Evolutionary conservation across 1,140 invertebrate genomes (phyloP).

Genomic region (Zaprionus capensis): DNA sequence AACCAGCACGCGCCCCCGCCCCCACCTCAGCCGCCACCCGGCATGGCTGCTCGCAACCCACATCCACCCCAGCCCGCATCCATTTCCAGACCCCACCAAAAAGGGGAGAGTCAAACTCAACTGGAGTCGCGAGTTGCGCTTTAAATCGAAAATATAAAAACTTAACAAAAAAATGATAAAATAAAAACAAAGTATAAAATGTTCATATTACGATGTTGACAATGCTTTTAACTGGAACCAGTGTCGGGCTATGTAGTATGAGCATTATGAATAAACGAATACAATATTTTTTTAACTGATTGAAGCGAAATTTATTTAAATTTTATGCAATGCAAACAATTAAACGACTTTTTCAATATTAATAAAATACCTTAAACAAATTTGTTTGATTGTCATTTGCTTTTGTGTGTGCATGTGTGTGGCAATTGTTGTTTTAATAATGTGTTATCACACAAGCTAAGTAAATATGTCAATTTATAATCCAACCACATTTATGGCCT

Average conservation of each 20-base stretch:
- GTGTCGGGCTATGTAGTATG: not conserved
- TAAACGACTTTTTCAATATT: too few species aligned
- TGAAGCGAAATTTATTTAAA: not conserved
- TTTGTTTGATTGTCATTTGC: not conserved
- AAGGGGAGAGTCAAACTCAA: not conserved
- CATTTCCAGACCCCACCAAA: not conserved
- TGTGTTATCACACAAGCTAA: too few species aligned
- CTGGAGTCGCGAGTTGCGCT: constrained; percentile 8
- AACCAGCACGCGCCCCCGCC: not conserved
- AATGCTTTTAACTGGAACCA: constrained; percentile 1
- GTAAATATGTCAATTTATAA: too few species aligned
- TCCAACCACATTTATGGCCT: too few species aligned
- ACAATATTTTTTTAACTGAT: not conserved
- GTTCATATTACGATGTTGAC: not conserved
- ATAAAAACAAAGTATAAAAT: not conserved
- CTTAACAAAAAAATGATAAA: not conserved
- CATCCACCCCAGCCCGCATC: not conserved
- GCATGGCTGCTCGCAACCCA: not conserved
- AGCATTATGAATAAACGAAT: not conserved
- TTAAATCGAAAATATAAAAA: not conserved
- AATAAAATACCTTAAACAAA: not conserved
- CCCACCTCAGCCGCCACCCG: too few species aligned
- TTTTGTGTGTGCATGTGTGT: not conserved
- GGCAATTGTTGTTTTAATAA: too few species aligned
- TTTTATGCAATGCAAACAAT: not conserved